A percentile compares a stretch with the other conserved stretches of the same genome.
phyloP scores from a whole-genome alignment of 2,797 vertebrate genomes.

The Anomalospiza imberbis region DNA sequence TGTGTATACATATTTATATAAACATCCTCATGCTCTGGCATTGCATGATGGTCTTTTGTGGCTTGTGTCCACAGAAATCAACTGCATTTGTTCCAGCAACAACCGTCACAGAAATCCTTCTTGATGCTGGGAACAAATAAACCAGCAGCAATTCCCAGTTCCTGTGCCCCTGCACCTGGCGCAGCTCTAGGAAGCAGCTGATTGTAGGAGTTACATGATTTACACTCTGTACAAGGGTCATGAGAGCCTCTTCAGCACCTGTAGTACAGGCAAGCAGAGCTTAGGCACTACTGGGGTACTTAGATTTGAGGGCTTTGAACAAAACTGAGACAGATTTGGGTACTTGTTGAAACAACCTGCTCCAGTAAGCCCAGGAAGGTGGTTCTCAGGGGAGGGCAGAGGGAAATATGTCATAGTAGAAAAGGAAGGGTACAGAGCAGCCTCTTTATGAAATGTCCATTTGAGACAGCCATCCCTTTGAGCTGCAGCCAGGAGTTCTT shows the following conservation, averaged over 20 bases:
- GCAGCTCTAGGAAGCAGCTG: background rate
- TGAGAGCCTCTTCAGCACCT: background rate
- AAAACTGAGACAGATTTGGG: background rate
- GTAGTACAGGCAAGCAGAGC: background rate
- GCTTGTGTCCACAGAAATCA: background rate
- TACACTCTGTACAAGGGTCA: background rate
- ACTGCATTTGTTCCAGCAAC: background rate
- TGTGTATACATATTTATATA: background rate
- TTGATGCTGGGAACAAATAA: background rate
- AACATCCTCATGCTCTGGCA: background rate
- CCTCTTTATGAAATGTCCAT: background rate
- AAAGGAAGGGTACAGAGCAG: background rate
- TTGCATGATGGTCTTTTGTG: background rate
- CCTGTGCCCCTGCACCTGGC: background rate
- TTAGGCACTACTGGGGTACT: background rate
- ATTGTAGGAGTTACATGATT: fast-evolving
- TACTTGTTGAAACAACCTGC: background rate
- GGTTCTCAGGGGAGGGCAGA: background rate
- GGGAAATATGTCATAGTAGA: background rate
- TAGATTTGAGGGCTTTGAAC: background rate
- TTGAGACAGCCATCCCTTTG: background rate
- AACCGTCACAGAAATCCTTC: background rate
- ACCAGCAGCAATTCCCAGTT: background rate
- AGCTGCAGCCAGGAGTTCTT: background rate
- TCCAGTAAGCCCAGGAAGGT: background rate